Percentiles rank a stretch among this genome's conserved stretches.
phyloP scores from a whole-genome alignment of 2,113 vertebrate genomes.

The Corapipo altera region DNA sequence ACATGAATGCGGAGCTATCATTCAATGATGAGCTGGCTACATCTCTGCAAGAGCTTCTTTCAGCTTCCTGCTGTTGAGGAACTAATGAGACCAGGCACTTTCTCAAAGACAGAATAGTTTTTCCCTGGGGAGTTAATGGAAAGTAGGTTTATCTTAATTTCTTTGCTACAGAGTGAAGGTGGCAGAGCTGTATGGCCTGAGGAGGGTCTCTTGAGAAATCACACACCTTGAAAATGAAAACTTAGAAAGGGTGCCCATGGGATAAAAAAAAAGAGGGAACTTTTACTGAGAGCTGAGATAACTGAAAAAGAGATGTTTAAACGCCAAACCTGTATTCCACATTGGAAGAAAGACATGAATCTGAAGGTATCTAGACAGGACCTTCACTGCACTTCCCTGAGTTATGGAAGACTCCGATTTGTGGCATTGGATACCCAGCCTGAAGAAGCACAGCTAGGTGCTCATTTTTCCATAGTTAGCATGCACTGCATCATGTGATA shows the following conservation, averaged over 20 bases:
- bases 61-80: neutral
- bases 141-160: neutral
- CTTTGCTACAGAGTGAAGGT: neutral
- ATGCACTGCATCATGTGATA: neutral
- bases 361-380: neutral
- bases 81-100: neutral
- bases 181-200: neutral
- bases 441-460: neutral
- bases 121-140: neutral
- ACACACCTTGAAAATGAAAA: neutral
- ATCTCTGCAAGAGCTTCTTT: neutral
- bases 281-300: neutral
- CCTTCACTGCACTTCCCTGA: neutral
- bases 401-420: neutral
- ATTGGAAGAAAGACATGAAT: neutral
- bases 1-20: neutral
- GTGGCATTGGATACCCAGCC: neutral
- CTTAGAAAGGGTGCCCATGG: neutral
- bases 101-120: neutral
- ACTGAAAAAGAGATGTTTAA: neutral
- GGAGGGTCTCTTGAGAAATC: neutral
- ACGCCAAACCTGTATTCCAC: fast-evolving
- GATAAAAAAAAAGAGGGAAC: neutral
- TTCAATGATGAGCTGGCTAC: neutral
- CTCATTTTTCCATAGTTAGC: neutral